Evolutionary conservation across 1,140 invertebrate species (phyloP).

Genomic region (Meteorus sp.): DNA sequence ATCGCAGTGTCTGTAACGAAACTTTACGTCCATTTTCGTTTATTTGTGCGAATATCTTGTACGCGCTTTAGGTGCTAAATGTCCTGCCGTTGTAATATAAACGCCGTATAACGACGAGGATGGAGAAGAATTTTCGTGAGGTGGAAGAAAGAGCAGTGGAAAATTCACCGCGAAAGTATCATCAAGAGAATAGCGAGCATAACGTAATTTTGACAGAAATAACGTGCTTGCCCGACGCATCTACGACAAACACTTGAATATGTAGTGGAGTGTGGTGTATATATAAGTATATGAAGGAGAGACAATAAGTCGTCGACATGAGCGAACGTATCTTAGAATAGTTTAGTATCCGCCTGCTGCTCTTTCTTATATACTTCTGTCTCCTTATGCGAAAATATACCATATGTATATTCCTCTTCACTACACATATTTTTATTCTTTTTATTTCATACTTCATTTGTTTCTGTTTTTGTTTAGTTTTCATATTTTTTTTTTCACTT

Average conservation of each 20-base stretch:
- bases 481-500: no score
- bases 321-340: constrained; percentile 37
- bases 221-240: constrained; percentile 35
- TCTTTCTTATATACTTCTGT: neutral
- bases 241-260: constrained; percentile 10
- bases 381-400: neutral
- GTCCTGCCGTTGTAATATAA: constrained; percentile 20
- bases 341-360: constrained; percentile 29
- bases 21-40: no score
- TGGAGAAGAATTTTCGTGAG: no score
- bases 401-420: no score
- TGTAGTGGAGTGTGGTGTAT: neutral
- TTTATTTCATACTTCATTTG: no score
- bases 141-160: no score
- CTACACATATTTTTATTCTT: constrained; percentile 7
- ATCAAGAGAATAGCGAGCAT: constrained; percentile 38
- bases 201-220: constrained; percentile 58
- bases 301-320: constrained; percentile 53
- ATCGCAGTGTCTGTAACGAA: no score
- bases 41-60: no score
- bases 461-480: no score
- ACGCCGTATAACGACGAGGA: neutral
- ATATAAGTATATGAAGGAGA: constrained; percentile 21
- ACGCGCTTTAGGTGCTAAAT: constrained; percentile 38
- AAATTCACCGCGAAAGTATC: no score